phyloP scores from a whole-genome alignment of 2,888 invertebrate species.

The Ornithoptera alexandrae region DNA sequence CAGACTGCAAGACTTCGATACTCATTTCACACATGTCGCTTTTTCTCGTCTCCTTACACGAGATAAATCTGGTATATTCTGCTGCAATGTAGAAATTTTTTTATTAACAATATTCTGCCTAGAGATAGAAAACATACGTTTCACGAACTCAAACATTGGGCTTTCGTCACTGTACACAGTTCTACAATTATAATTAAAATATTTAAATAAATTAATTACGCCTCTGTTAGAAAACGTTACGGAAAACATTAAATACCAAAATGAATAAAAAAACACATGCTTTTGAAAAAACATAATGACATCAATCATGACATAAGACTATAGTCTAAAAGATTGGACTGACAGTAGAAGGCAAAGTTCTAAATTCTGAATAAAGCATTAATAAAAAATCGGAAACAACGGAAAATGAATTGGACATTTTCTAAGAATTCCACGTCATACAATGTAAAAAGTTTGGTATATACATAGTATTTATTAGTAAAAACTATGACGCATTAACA shows the following conservation, averaged over 20 bases:
- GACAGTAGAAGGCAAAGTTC: not conserved
- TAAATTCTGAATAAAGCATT: no score
- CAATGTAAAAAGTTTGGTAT: conserved; percentile 38
- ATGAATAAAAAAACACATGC: not conserved
- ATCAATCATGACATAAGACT: not conserved
- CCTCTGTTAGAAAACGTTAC: not conserved
- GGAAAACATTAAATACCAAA: not conserved
- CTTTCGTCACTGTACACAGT: not conserved
- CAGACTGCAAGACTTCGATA: not conserved
- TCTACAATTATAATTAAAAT: not conserved
- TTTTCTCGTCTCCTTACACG: not conserved
- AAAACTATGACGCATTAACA: conserved; percentile 15
- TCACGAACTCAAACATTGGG: not conserved
- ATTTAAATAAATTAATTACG: not conserved
- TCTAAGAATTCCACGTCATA: not conserved
- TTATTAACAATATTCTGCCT: not conserved
- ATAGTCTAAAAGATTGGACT: not conserved
- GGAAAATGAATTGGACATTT: not conserved
- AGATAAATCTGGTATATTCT: not conserved
- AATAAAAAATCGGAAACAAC: not conserved
- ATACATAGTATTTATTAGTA: not conserved
- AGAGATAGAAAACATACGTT: not conserved
- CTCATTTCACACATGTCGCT: not conserved
- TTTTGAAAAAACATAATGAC: not conserved
- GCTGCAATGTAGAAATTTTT: not conserved